Evolutionary conservation across 2,797 vertebrate genomes (phyloP).

Genomic region (Premnoplex brunnescens): DNA sequence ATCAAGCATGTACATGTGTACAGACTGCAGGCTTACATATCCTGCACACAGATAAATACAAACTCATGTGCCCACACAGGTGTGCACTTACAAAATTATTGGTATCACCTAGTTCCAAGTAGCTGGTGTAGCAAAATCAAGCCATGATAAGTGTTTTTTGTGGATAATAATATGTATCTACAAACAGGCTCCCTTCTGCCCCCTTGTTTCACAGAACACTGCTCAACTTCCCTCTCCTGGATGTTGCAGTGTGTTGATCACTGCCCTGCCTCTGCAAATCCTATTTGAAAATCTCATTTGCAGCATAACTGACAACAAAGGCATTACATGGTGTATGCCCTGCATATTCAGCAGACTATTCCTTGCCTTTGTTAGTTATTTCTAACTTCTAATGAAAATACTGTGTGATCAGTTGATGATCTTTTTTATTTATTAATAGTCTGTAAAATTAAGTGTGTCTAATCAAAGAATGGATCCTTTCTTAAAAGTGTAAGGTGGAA

Average conservation of each 20-base stretch:
- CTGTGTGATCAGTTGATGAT: conserved; percentile 24
- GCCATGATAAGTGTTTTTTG: conserved; percentile 64
- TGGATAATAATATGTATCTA: conserved; percentile 70
- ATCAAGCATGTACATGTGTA: neutral
- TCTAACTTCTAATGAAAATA: conserved; percentile 47
- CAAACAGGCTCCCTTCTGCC: conserved; percentile 65
- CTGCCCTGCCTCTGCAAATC: conserved; percentile 64
- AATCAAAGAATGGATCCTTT: conserved; percentile 55
- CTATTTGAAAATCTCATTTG: conserved; percentile 75
- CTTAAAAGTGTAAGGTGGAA: conserved; percentile 61
- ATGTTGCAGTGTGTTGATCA: conserved; percentile 52
- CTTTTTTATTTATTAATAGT: conserved; percentile 58
- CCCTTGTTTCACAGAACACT: conserved; percentile 55
- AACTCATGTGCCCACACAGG: neutral
- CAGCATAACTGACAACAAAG: conserved; percentile 72
- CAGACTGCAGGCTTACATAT: neutral
- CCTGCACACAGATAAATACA: neutral
- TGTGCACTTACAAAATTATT: conserved; percentile 37
- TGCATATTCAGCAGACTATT: conserved; percentile 23
- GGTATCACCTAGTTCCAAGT: conserved; percentile 36
- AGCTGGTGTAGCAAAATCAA: conserved; percentile 64
- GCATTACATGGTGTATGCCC: conserved; percentile 54
- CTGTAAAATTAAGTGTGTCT: conserved; percentile 66
- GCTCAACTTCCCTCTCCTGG: conserved; percentile 47
- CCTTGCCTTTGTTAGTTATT: conserved; percentile 62